These are phyloP conservation scores for Leptopilina myrica DNA, from an alignment of 2,888 invertebrate species.

Conservation along the genomic window DNA sequence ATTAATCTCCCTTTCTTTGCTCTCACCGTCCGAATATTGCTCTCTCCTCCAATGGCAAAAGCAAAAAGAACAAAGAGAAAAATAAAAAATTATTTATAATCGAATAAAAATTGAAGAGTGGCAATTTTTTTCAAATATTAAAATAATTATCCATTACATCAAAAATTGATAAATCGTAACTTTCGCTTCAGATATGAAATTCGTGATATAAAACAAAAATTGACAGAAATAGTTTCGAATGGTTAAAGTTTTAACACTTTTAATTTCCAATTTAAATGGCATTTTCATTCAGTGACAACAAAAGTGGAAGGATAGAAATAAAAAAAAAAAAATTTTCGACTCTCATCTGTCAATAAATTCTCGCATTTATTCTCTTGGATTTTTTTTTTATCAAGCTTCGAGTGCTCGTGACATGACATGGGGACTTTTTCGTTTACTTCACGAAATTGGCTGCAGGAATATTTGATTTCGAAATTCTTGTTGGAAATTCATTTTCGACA, in stretches of 20 bases:
- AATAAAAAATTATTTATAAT: too few species aligned
- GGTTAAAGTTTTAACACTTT: neutral
- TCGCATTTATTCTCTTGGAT: neutral
- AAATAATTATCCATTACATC: too few species aligned
- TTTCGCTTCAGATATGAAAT: too few species aligned
- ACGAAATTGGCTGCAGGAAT: conserved; percentile 12
- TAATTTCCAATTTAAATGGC: neutral
- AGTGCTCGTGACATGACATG: conserved; percentile 1
- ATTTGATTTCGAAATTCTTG: neutral
- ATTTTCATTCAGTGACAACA: conserved; percentile 4
- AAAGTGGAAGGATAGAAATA: neutral
- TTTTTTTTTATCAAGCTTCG: neutral
- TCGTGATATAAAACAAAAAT: too few species aligned
- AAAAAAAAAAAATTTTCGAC: neutral
- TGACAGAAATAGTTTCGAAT: too few species aligned
- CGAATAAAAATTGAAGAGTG: too few species aligned
- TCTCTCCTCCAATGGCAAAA: too few species aligned
- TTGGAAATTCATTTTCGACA: neutral
- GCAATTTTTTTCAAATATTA: too few species aligned
- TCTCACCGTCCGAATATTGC: neutral
- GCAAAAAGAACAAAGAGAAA: too few species aligned
- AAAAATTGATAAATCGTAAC: too few species aligned
- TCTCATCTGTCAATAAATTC: conserved; percentile 2
- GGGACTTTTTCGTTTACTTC: conserved; percentile 11
- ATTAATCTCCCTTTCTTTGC: conserved; percentile 19